phyloP scores from a whole-genome alignment of 2,113 vertebrate genomes.

The Phaethornis superciliosus region DNA sequence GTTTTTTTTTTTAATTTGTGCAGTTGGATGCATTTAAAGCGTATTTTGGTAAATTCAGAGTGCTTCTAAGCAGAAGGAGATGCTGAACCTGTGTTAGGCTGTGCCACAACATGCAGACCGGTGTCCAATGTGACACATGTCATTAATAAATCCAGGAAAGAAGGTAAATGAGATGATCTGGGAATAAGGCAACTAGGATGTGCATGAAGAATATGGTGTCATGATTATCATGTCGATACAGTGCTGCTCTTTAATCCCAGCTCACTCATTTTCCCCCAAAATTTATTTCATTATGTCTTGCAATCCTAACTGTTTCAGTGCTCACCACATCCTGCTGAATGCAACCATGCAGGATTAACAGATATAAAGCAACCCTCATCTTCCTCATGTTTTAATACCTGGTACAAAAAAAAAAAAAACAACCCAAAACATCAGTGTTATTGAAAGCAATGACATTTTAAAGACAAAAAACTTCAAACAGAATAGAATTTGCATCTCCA shows the following conservation, averaged over 20 bases:
- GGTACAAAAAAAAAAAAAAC: not conserved
- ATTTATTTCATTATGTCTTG: not conserved
- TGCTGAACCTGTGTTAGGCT: not conserved
- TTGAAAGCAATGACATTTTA: not conserved
- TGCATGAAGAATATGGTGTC: not conserved
- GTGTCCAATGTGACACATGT: not conserved
- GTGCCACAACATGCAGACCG: not conserved
- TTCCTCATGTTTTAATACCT: not conserved
- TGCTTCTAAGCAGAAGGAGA: not conserved
- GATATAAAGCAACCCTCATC: not conserved
- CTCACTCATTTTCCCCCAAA: not conserved
- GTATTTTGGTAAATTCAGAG: not conserved
- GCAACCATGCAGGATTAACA: not conserved
- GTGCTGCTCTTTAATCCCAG: not conserved
- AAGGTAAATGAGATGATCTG: not conserved
- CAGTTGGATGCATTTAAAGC: not conserved
- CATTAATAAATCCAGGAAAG: not conserved
- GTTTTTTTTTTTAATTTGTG: not conserved
- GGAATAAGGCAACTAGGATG: not conserved
- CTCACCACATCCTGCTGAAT: not conserved
- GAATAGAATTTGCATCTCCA: not conserved
- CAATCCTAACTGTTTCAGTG: not conserved
- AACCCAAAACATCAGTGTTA: not conserved
- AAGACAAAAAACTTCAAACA: not conserved
- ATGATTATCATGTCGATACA: not conserved